Percentiles rank a stretch among this genome's conserved stretches.
Evolutionary conservation across 2,113 vertebrate genomes (phyloP).

Genomic region (Malurus alboscapulatus): DNA sequence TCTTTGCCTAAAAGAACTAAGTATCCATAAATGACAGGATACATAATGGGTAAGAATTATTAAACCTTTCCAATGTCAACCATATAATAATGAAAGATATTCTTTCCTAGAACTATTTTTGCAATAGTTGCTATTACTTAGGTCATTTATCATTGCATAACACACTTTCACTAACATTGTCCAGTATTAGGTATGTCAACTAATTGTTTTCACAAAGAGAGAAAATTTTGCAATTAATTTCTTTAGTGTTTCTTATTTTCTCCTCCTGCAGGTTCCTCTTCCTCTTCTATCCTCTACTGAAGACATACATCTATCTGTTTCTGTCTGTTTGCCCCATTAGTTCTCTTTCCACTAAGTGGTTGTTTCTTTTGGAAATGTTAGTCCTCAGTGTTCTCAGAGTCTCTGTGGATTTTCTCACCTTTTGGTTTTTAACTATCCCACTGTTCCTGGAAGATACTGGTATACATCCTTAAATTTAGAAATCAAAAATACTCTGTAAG

Average conservation of each 20-base stretch:
- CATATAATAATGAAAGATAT: not conserved
- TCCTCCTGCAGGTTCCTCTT: not conserved
- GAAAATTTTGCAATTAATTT: not conserved
- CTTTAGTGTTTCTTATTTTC: not conserved
- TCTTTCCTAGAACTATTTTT: not conserved
- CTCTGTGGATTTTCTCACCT: not conserved
- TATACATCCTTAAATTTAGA: not conserved
- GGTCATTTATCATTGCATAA: not conserved
- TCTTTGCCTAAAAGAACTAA: not conserved
- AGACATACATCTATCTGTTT: not conserved
- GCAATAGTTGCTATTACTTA: not conserved
- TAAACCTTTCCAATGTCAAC: not conserved
- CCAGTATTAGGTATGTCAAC: not conserved
- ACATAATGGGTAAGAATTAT: not conserved
- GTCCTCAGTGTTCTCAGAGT: not conserved
- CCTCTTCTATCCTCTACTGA: not conserved
- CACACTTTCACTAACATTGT: not conserved
- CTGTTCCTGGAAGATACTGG: not conserved
- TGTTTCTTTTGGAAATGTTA: not conserved
- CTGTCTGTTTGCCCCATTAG: not conserved
- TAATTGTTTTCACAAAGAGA: not conserved
- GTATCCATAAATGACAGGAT: not conserved
- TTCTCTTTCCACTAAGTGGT: not conserved
- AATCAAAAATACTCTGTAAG: not conserved
- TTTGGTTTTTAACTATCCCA: not conserved